These are phyloP conservation scores for Synergus umbraculus DNA, from an alignment of 2,888 invertebrate genomes.

Conservation along the genomic window DNA sequence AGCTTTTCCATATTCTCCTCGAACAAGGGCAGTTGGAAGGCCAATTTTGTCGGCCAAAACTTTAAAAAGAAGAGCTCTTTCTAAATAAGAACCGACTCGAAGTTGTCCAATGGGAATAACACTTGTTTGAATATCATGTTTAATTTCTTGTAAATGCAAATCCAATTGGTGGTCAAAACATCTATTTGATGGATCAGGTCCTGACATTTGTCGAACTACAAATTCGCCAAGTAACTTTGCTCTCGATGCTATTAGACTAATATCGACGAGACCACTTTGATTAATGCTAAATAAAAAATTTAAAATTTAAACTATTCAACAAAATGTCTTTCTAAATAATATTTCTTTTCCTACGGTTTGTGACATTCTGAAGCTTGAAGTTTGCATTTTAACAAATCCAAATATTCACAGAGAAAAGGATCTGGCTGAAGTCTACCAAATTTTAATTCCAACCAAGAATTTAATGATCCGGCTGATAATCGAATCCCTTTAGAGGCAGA, in stretches of 20 bases:
- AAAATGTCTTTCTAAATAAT: neutral
- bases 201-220: slow-evolving; percentile 71
- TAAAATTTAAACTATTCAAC: neutral
- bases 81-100: slow-evolving; percentile 81
- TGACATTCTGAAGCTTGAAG: slow-evolving; percentile 56
- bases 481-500: slow-evolving; percentile 43
- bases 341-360: slow-evolving; percentile 14
- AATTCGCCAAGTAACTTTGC: slow-evolving; percentile 68
- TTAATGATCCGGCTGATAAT: slow-evolving; percentile 54
- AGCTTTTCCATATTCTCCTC: slow-evolving; percentile 80
- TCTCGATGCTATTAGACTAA: slow-evolving; percentile 59
- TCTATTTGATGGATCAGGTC: slow-evolving; percentile 55
- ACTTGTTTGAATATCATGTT: slow-evolving; percentile 74
- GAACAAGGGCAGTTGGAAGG: slow-evolving; percentile 81
- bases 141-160: slow-evolving; percentile 67
- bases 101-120: slow-evolving; percentile 81
- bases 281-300: neutral
- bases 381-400: slow-evolving; percentile 63
- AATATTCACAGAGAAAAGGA: slow-evolving; percentile 59
- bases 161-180: slow-evolving; percentile 70
- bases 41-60: slow-evolving; percentile 82
- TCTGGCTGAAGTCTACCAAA: slow-evolving; percentile 67
- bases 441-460: slow-evolving; percentile 58
- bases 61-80: slow-evolving; percentile 83
- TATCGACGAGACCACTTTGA: slow-evolving; percentile 53